Evolutionary conservation across 1,140 invertebrate species (phyloP).

Genomic region (Lutraria rhynchaena): DNA sequence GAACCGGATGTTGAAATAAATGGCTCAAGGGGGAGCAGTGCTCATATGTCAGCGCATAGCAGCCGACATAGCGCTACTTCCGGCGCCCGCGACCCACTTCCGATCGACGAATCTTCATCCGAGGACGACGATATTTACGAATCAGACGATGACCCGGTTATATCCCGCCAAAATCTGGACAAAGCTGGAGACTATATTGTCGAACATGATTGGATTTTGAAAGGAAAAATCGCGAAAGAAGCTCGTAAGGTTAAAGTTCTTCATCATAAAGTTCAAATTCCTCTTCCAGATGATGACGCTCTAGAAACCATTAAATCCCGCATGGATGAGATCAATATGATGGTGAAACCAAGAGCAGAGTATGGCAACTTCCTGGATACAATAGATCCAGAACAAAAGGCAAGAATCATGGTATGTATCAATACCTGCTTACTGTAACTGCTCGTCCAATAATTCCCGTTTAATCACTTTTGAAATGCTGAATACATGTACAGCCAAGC

Average conservation of each 20-base stretch:
- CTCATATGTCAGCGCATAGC: conserved; percentile 8
- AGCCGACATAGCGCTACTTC: conserved; percentile 13
- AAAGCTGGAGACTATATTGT: conserved; percentile 59
- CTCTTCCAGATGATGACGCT: conserved; percentile 58
- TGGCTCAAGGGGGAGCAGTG: conserved; percentile 30
- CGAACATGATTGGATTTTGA: conserved; percentile 59
- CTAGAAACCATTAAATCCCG: conserved; percentile 48
- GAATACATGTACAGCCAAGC: too few species aligned
- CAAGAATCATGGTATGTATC: conserved; percentile 50
- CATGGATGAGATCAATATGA: conserved; percentile 57
- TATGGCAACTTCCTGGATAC: conserved; percentile 51
- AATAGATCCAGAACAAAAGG: conserved; percentile 51
- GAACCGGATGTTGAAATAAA: conserved; percentile 31
- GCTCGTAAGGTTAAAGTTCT: conserved; percentile 12
- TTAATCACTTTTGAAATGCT: too few species aligned
- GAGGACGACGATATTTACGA: conserved; percentile 44
- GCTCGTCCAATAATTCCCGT: too few species aligned
- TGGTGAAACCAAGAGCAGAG: conserved; percentile 55
- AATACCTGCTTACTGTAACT: too few species aligned
- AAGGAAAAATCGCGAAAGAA: conserved; percentile 39
- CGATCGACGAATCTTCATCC: neutral
- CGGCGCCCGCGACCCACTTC: neutral
- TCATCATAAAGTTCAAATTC: conserved; percentile 46
- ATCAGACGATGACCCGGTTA: conserved; percentile 51
- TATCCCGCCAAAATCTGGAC: conserved; percentile 51